Evolutionary conservation across 1,140 invertebrate genomes (phyloP), one percentile per base, ranked within the genome.

Genomic region (Formica selysi): DNA sequence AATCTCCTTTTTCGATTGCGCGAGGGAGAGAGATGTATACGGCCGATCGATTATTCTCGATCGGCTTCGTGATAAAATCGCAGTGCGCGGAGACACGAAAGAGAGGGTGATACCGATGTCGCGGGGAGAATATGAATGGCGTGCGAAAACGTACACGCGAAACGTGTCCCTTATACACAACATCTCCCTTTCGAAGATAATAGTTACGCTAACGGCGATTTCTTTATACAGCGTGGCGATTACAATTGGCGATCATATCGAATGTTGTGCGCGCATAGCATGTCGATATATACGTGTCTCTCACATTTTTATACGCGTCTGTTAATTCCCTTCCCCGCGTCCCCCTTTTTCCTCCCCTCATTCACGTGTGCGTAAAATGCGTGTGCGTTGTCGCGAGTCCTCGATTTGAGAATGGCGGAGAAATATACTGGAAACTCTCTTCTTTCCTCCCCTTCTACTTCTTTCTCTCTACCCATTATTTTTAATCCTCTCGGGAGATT

Each of bases 251-350:
- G 78, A 80, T 70, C 44, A 44, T 81, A 54, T 81, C 41, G 51
- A 73, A 73, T 73, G 79, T 83, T 73, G 67, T 81, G 79, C 51
- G 79, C 64, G 48, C 48, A 68, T 68, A 79, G 76, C 78, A 80
- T 80, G 70, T 80, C 78, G 78, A 70, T 74, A 73, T 73, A n/a
- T 61, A 71, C 79, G 67, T 26, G 36, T 61, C 67, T 73, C 36
- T 32, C 68, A 26, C 26, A 7, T 71, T 41, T 29, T 71, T 29
- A 22, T 4, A 38, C 44, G 36, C 38, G 48, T 51, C 48, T 83
- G 67, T 54, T 81, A 71, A 83, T 38, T 7, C 26, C 29, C 1
- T 36, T 16, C 26, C 10, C 7, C 10, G 32, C 10, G 0, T 13
- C 48, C 11, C 16, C 13, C 5, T 19, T 16, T 22, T 11, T 6